Evolutionary conservation across 2,113 vertebrate genomes (phyloP).

Genomic region (Rhegmatorhina hoffmannsi): DNA sequence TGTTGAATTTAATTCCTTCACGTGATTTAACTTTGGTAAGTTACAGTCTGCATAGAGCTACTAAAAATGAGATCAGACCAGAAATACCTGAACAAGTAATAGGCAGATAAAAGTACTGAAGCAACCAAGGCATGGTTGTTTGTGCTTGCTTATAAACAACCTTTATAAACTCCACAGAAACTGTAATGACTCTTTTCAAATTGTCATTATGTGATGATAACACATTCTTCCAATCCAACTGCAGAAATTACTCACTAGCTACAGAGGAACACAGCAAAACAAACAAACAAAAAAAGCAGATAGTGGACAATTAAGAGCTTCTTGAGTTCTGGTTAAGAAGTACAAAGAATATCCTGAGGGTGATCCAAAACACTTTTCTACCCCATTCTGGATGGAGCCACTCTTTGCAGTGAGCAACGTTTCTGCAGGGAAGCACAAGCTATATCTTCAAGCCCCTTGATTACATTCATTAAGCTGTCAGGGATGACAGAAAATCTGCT

Average conservation of each 20-base stretch:
- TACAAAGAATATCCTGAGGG: neutral
- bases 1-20: neutral
- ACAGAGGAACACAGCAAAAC: neutral
- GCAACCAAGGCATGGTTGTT: neutral
- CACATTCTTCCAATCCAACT: neutral
- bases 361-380: neutral
- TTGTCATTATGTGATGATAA: neutral
- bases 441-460: neutral
- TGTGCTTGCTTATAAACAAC: neutral
- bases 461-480: neutral
- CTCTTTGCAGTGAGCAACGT: neutral
- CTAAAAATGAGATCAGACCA: neutral
- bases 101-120: neutral
- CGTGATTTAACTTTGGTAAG: accelerated
- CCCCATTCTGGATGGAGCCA: neutral
- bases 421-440: neutral
- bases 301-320: neutral
- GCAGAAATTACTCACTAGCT: neutral
- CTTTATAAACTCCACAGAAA: neutral
- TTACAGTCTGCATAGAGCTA: neutral
- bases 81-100: neutral
- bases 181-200: neutral
- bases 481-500: neutral
- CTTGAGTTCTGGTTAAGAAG: neutral
- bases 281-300: neutral